A percentile compares a stretch with the other conserved stretches of the same genome.
Conservation (phyloP, 2,797 vertebrate species). For the Cygnus olor region DNA sequence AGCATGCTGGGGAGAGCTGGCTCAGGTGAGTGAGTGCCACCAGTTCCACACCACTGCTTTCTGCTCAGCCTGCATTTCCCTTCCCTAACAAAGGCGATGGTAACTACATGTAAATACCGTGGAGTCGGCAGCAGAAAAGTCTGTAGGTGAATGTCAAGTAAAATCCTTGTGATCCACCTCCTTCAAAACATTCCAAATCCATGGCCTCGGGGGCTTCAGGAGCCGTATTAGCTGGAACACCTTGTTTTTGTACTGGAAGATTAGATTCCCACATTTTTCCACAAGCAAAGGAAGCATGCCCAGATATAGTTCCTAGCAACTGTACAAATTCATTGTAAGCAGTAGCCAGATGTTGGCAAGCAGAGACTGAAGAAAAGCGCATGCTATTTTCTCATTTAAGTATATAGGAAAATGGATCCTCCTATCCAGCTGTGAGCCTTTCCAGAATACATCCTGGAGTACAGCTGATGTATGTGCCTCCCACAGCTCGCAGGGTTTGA, state of each 20-base stretch:
- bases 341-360: conserved; percentile 54
- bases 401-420: conserved; percentile 47
- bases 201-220: not conserved
- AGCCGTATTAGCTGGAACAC: not conserved
- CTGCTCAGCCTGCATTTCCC: not conserved
- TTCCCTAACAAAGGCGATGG: not conserved
- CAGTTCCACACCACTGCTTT: not conserved
- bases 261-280: conserved; percentile 46
- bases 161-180: conserved; percentile 21
- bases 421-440: conserved; percentile 64
- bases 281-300: not conserved
- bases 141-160: not conserved
- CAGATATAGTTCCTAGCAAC: conserved; percentile 28
- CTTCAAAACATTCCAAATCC: conserved; percentile 6
- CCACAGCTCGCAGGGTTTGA: conserved; percentile 52
- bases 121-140: not conserved
- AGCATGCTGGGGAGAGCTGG: not conserved
- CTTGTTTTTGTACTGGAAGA: conserved; percentile 35
- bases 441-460: conserved; percentile 41
- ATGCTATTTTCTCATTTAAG: conserved; percentile 55
- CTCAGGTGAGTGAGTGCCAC: not conserved
- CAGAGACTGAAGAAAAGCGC: conserved; percentile 38
- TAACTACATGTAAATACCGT: not conserved
- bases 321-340: conserved; percentile 22
- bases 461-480: conserved; percentile 57